Conservation (phyloP, 2,888 invertebrate species). For the Criorhina ranunculi region DNA sequence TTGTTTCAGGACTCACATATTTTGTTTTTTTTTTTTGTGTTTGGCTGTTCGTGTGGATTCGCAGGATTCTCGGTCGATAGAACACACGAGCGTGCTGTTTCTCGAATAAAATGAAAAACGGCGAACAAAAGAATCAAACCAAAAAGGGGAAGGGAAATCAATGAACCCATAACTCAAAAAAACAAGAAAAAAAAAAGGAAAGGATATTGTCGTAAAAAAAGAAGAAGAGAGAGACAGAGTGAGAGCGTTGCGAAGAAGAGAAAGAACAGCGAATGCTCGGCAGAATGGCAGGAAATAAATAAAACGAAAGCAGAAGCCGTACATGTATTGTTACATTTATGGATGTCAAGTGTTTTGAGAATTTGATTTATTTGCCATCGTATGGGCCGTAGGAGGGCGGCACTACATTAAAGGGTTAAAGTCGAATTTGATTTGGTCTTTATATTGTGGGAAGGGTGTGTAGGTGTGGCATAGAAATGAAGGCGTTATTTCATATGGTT, state of each 20-base stretch:
- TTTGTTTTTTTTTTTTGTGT: constrained; percentile 6
- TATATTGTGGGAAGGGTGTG: neutral
- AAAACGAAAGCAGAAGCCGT: constrained; percentile 45
- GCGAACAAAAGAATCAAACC: constrained; percentile 19
- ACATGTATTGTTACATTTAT: constrained; percentile 67
- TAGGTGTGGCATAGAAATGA: constrained; percentile 4
- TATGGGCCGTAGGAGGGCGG: constrained; percentile 4
- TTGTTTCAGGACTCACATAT: constrained; percentile 35
- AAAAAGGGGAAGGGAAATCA: constrained; percentile 43
- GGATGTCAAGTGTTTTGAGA: constrained; percentile 68
- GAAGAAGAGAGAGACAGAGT: neutral
- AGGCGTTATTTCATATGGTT: constrained; percentile 1
- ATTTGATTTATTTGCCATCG: constrained; percentile 65
- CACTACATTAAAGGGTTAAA: constrained; percentile 62
- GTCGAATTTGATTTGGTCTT: constrained; percentile 28
- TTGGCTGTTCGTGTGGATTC: constrained; percentile 41
- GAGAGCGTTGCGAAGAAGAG: neutral
- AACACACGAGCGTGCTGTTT: constrained; percentile 54
- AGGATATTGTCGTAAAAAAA: constrained; percentile 61
- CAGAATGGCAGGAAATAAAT: constrained; percentile 52
- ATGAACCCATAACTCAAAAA: constrained; percentile 69
- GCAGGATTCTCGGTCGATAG: constrained; percentile 54
- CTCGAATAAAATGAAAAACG: constrained; percentile 38
- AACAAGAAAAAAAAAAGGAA: too few relatives aligned
- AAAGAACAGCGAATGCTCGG: constrained; percentile 5